Percentiles rank a stretch among this genome's conserved stretches.
Conservation (phyloP, 1,140 invertebrate species). For the Ptiloglossa arizonensis region DNA sequence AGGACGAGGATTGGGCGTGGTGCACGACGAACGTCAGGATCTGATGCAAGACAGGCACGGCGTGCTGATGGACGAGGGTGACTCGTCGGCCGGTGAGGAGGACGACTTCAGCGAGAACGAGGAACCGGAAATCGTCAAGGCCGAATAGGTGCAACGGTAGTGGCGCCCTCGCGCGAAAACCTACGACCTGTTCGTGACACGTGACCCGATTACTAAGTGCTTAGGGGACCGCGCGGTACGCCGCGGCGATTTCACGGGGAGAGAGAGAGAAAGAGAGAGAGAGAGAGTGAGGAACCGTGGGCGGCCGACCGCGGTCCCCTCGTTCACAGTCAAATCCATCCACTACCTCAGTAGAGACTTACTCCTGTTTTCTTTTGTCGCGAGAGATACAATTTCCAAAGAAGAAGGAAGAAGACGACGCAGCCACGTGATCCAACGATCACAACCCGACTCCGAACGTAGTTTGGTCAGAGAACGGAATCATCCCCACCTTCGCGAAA, state of each 20-base stretch:
- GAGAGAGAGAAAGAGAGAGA: too few species aligned
- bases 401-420: slow-evolving; percentile 24
- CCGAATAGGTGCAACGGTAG: slow-evolving; percentile 75
- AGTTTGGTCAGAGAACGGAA: background rate
- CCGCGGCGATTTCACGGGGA: too few species aligned
- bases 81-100: slow-evolving; percentile 74
- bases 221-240: background rate
- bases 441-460: background rate
- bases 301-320: background rate
- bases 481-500: background rate
- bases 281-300: too few species aligned
- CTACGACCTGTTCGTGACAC: background rate
- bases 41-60: slow-evolving; percentile 61
- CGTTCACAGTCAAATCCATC: slow-evolving; percentile 44
- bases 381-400: slow-evolving; percentile 36
- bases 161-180: background rate
- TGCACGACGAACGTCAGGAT: slow-evolving; percentile 74
- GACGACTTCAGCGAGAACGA: slow-evolving; percentile 79
- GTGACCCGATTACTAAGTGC: slow-evolving; percentile 21
- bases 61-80: slow-evolving; percentile 57
- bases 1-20: slow-evolving; percentile 65
- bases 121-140: slow-evolving; percentile 72
- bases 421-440: background rate
- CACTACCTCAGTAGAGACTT: slow-evolving; percentile 53
- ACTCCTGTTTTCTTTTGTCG: slow-evolving; percentile 29